These are phyloP conservation scores for Apaloderma vittatum DNA, from an alignment of 2,113 vertebrate species.

Conservation along the genomic window DNA sequence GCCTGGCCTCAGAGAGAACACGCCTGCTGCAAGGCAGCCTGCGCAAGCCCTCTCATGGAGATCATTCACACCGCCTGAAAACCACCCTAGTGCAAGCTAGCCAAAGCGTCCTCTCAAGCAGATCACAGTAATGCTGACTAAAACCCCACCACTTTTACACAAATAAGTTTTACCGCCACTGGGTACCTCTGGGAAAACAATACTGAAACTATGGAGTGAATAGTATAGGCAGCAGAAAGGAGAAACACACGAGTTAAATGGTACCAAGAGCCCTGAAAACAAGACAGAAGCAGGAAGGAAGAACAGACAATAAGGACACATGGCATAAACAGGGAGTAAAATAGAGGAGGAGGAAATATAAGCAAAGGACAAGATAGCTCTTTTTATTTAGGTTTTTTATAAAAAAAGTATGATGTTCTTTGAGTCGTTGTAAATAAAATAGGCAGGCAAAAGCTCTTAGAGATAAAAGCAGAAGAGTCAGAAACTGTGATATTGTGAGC, in stretches of 20 bases:
- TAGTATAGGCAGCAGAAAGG: neutral
- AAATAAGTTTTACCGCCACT: rapidly evolving
- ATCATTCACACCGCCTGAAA: neutral
- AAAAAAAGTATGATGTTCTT: neutral
- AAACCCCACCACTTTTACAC: neutral
- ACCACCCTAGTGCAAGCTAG: neutral
- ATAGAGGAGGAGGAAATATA: neutral
- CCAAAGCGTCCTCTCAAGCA: neutral
- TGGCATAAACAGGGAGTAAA: neutral
- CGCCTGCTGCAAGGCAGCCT: neutral
- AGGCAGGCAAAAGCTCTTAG: neutral
- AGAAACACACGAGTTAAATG: neutral
- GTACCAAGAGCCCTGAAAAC: neutral
- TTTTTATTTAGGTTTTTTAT: neutral
- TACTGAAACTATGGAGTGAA: neutral
- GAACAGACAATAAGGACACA: neutral
- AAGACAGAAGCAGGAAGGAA: neutral
- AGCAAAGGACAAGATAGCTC: neutral
- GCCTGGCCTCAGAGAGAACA: rapidly evolving
- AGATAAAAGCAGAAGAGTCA: neutral
- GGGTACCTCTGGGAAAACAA: neutral
- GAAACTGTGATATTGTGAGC: neutral
- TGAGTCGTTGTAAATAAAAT: neutral
- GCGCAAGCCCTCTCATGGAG: neutral
- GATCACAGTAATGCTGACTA: neutral